These are phyloP conservation scores for Chinchilla lanigera DNA, from an alignment of 2,113 vertebrate species.

Conservation along the genomic window DNA sequence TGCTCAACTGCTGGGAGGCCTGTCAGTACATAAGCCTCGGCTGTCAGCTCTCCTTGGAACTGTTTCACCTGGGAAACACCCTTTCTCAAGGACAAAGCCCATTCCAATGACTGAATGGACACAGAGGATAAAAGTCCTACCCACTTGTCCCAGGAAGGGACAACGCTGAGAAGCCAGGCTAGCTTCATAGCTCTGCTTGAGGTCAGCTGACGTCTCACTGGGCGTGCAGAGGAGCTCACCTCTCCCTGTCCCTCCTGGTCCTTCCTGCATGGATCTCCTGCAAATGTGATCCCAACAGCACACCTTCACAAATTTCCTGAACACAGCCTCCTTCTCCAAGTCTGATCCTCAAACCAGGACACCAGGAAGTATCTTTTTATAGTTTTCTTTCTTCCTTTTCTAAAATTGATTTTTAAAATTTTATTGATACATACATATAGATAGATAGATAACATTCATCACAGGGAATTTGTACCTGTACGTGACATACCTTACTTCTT, in stretches of 20 bases:
- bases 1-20: accelerated
- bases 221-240: too few relatives aligned
- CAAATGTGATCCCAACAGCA: background rate
- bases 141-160: background rate
- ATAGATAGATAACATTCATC: background rate
- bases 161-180: background rate
- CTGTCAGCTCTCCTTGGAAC: background rate
- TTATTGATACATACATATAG: too few relatives aligned
- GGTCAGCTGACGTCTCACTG: background rate
- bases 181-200: background rate
- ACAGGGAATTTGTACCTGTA: too few relatives aligned
- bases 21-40: background rate
- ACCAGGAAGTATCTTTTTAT: background rate
- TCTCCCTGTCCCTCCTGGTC: accelerated
- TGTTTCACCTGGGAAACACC: background rate
- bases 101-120: background rate
- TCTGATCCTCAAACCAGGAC: background rate
- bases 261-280: background rate
- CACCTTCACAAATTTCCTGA: background rate
- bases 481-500: too few relatives aligned
- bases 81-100: background rate
- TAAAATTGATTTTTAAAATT: background rate
- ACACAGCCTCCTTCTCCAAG: background rate
- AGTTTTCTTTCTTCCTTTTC: background rate
- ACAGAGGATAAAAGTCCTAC: background rate